Evolutionary conservation across 2,797 vertebrate species (phyloP).

Genomic region (Acipenser transmontanus): DNA sequence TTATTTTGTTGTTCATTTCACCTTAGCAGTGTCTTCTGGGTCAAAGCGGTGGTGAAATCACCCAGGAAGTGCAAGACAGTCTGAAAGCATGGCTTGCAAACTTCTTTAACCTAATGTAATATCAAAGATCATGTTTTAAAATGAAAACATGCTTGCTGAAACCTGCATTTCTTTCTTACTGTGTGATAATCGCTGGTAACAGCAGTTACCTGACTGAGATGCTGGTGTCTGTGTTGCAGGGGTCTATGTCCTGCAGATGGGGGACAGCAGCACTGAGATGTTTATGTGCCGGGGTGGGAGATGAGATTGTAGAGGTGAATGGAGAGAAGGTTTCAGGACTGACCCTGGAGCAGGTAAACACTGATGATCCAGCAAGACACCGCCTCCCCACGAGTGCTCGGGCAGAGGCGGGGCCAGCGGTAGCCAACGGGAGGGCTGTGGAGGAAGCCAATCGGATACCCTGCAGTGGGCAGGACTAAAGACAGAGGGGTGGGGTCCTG

Average conservation of each 20-base stretch:
- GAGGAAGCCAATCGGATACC: rapidly evolving
- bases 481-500: neutral
- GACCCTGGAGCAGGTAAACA: constrained; percentile 65
- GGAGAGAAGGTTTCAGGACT: constrained; percentile 75
- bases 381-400: constrained; percentile 72
- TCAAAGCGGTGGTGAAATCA: no score
- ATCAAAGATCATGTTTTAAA: no score
- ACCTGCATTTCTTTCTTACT: no score
- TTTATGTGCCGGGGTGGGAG: constrained; percentile 75
- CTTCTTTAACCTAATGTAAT: no score
- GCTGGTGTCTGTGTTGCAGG: constrained; percentile 48
- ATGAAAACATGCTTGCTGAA: no score
- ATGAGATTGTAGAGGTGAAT: constrained; percentile 90
- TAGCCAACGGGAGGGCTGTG: constrained; percentile 34
- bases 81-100: no score
- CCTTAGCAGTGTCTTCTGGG: no score
- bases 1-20: no score
- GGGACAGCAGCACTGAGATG: constrained; percentile 65
- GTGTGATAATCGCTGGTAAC: no score
- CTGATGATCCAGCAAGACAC: constrained; percentile 69
- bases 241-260: constrained; percentile 85
- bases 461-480: neutral
- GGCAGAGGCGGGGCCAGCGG: constrained; percentile 63
- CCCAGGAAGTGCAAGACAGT: no score
- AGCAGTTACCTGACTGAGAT: no score